phyloP scores from a whole-genome alignment of 2,113 vertebrate species.

The Desmodus rotundus region DNA sequence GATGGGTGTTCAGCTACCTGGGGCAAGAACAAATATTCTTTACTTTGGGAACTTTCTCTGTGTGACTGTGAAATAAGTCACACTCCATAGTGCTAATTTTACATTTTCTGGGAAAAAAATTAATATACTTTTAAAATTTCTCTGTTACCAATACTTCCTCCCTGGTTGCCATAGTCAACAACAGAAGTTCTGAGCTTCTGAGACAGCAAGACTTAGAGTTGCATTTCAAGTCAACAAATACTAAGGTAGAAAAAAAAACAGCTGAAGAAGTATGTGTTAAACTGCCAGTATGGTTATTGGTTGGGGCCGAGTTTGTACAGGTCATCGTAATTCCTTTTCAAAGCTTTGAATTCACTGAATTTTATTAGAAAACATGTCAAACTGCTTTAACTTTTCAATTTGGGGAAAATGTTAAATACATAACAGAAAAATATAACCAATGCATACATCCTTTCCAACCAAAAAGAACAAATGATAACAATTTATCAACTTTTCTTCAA shows the following conservation, averaged over 20 bases:
- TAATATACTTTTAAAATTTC: neutral
- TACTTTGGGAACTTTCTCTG: neutral
- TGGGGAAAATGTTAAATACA: neutral
- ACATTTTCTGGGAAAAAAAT: neutral
- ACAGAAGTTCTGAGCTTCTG: neutral
- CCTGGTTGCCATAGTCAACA: neutral
- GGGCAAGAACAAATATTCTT: neutral
- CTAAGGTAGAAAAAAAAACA: neutral
- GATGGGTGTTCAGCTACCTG: neutral
- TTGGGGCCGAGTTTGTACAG: neutral
- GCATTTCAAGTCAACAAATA: neutral
- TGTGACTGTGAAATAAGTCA: neutral
- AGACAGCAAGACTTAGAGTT: neutral
- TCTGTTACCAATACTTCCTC: neutral
- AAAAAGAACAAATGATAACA: neutral
- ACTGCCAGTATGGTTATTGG: neutral
- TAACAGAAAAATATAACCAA: neutral
- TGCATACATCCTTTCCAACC: neutral
- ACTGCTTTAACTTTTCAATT: neutral
- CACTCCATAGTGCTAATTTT: neutral
- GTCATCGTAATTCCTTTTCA: neutral
- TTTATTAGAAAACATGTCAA: conserved; percentile 11
- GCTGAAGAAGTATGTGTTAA: neutral
- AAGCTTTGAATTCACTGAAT: neutral
- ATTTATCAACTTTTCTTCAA: neutral